Base-by-base conservation (phyloP, 2,113 vertebrate species). In the Rhinoptilus africanus region DNA sequence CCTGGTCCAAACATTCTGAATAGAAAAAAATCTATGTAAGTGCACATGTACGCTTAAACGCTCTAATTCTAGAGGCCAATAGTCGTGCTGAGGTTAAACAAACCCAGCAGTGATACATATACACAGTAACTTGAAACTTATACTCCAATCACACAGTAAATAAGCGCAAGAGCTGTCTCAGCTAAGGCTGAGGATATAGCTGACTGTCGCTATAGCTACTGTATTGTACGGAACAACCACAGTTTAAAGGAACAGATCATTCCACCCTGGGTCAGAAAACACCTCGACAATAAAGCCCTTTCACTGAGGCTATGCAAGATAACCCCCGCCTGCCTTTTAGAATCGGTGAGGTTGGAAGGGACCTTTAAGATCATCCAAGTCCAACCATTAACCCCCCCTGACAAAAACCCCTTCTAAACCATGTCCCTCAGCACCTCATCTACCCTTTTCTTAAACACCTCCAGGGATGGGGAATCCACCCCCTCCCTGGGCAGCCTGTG, bases 1-100 rank as follows among this genome's bases (percentile, higher is more conserved):
- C 98, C 98, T 19, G 98, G 98, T 43, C 98, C 98, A 92, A 99
- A 99, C 98, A 99, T 99, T 77, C 98, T 99, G 98, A 57, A 97
- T 8, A 96, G 76, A 95, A 3, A 93, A 75, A 80, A 88, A 60
- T 14, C 23, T 5, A 22, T 2, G 4, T 64, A 15, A 94, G 56
- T 8, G 47, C 68, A 77, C 9, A 63, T 30, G 19, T 50, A 62
- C 4, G 48, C 6, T 0, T 1, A 59, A 67, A 72, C 20, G 10
- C 2, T 10, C 77, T 88, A 12, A 51, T 64, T 74, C 18, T 74
- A 87, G 28, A 73, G 62, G 48, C 18, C 32, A 69, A 17, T 0
- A 43, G n/a, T 12, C 9, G 47, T 20, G 53, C 0, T n/a, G 41
- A 64, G 16, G 59, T 57, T 66, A 83, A 79, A 90, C 24, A 67